phyloP scores from a whole-genome alignment of 2,888 invertebrate species.

The Caenorhabditis sp. region DNA sequence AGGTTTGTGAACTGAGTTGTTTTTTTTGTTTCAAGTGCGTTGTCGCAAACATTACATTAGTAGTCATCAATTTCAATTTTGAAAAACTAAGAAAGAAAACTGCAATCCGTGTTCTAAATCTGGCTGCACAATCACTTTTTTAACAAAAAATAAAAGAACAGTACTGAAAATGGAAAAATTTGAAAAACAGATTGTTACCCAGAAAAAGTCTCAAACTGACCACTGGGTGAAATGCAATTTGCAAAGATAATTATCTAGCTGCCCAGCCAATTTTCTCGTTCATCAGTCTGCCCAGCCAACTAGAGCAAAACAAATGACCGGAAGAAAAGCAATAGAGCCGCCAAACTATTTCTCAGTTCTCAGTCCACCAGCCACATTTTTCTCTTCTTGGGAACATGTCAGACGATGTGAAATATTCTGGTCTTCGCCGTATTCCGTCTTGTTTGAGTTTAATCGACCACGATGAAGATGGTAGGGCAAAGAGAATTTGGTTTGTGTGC shows the following conservation, averaged over 20 bases:
- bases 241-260: conserved; percentile 46
- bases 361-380: not conserved
- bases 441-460: conserved; percentile 27
- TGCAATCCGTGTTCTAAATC: too few relatives aligned
- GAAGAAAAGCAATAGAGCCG: conserved; percentile 46
- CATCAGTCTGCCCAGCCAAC: not conserved
- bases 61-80: too few relatives aligned
- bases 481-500: not conserved
- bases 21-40: too few relatives aligned
- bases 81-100: too few relatives aligned
- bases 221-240: conserved; percentile 48
- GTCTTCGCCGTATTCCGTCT: conserved; percentile 32
- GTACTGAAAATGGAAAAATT: too few relatives aligned
- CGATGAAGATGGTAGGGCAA: conserved; percentile 20
- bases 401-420: conserved; percentile 38
- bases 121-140: too few relatives aligned
- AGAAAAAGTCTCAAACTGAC: conserved; percentile 23
- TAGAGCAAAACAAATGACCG: conserved; percentile 54
- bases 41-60: too few relatives aligned
- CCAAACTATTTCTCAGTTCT: conserved; percentile 43
- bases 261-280: conserved; percentile 44
- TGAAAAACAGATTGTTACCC: conserved; percentile 38
- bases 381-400: conserved; percentile 18
- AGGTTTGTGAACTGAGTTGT: not conserved
- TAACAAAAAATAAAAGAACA: too few relatives aligned